A percentile compares a stretch with the other conserved stretches of the same genome.
Conservation (phyloP, 2,113 vertebrate species). For the Dicerorhinus sumatrensis region DNA sequence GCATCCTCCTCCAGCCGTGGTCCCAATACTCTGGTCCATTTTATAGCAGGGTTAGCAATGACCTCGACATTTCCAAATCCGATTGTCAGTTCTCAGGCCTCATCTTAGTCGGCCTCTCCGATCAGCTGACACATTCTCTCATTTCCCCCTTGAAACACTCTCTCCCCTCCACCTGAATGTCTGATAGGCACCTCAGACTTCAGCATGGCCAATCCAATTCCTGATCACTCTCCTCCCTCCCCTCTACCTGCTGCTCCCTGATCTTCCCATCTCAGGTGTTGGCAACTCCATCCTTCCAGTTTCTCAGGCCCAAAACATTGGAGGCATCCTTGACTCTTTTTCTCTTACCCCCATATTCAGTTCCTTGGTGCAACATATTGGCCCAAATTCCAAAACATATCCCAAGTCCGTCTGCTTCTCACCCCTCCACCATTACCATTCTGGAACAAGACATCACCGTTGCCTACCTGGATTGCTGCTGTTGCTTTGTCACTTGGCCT, state of each 20-base stretch:
- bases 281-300: not conserved
- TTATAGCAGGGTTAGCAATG: not conserved
- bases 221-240: rapidly evolving
- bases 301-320: not conserved
- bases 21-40: not conserved
- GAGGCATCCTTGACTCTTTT: not conserved
- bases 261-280: not conserved
- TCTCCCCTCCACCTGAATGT: not conserved
- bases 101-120: not conserved
- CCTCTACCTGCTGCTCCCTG: too few species aligned
- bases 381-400: not conserved
- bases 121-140: not conserved
- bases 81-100: not conserved
- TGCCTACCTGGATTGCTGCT: not conserved
- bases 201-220: not conserved
- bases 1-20: not conserved
- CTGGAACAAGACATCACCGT: not conserved
- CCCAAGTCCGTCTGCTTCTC: not conserved
- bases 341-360: not conserved
- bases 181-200: not conserved
- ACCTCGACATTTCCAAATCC: not conserved
- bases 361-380: too few species aligned
- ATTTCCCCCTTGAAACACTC: not conserved
- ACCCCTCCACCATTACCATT: not conserved
- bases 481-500: not conserved